Evolutionary conservation across 2,888 invertebrate genomes (phyloP).

Genomic region (Lissocephala sabroskyi): DNA sequence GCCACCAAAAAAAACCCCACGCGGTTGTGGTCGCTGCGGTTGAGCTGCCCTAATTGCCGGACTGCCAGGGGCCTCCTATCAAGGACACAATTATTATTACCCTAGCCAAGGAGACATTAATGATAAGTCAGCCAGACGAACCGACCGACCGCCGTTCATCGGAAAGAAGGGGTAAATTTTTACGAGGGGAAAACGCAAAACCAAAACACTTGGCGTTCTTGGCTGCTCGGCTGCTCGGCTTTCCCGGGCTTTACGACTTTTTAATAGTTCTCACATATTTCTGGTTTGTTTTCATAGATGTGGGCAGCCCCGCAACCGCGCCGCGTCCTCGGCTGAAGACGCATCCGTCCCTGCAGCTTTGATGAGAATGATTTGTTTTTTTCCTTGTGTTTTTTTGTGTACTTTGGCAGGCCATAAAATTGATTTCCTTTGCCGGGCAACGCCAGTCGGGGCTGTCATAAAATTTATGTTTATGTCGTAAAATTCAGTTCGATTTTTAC

Average conservation of each 20-base stretch:
- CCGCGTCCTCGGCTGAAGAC: too few species aligned
- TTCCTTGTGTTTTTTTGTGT: slow-evolving; percentile 42
- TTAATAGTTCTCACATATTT: slow-evolving; percentile 70
- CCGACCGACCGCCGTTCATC: too few species aligned
- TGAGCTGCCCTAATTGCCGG: too few species aligned
- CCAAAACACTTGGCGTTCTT: slow-evolving; percentile 42
- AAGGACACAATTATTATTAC: slow-evolving; percentile 65
- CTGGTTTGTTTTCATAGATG: neutral
- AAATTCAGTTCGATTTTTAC: slow-evolving; percentile 58
- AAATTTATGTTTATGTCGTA: slow-evolving; percentile 67
- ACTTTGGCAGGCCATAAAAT: slow-evolving; percentile 58
- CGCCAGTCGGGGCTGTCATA: slow-evolving; percentile 57
- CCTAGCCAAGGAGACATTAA: slow-evolving; percentile 55
- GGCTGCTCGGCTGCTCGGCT: slow-evolving; percentile 8
- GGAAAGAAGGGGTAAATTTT: too few species aligned
- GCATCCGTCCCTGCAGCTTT: slow-evolving; percentile 8
- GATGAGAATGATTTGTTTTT: slow-evolving; percentile 44
- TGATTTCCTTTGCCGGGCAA: slow-evolving; percentile 53
- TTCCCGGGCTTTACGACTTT: slow-evolving; percentile 64
- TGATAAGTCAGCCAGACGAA: too few species aligned
- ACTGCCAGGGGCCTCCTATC: slow-evolving; percentile 23
- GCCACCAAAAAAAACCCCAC: too few species aligned
- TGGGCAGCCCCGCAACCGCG: too few species aligned
- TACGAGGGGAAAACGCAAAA: slow-evolving; percentile 52
- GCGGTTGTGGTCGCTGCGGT: too few species aligned